These are phyloP conservation scores for Neocrepidodera transversa DNA, from an alignment of 2,888 invertebrate species.

Conservation along the genomic window DNA sequence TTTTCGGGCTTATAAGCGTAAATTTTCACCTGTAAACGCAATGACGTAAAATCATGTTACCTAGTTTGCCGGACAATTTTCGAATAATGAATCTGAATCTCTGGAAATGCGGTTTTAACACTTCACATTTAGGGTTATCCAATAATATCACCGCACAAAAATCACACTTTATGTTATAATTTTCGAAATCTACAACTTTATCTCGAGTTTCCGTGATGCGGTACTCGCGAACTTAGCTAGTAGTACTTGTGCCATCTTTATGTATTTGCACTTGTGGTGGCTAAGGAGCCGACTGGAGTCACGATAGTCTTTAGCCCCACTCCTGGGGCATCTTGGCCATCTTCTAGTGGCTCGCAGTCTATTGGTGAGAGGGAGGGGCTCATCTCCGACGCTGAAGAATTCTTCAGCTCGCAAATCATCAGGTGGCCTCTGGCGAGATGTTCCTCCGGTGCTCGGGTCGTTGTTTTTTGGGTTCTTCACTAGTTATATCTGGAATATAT, in stretches of 20 bases:
- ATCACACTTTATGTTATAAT: background rate
- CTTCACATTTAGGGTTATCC: background rate
- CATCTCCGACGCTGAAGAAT: constrained; percentile 54
- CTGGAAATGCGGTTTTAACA: background rate
- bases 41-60: background rate
- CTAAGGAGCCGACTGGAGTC: constrained; percentile 52
- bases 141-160: background rate
- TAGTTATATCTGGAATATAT: constrained; percentile 18
- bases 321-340: constrained; percentile 56
- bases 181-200: background rate
- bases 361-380: constrained; percentile 60
- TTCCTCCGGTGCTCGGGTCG: constrained; percentile 13
- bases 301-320: constrained; percentile 48
- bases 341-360: constrained; percentile 53
- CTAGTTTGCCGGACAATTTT: background rate
- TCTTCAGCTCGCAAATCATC: constrained; percentile 57
- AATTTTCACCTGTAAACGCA: too few relatives aligned
- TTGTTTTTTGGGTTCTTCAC: constrained; percentile 20
- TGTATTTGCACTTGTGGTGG: constrained; percentile 48
- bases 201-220: background rate
- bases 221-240: constrained; percentile 37
- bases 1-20: too few relatives aligned
- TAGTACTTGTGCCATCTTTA: constrained; percentile 39
- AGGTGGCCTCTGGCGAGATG: constrained; percentile 23
- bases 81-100: background rate